phyloP scores from a whole-genome alignment of 2,113 vertebrate species.

The Cynoglossus semilaevis region DNA sequence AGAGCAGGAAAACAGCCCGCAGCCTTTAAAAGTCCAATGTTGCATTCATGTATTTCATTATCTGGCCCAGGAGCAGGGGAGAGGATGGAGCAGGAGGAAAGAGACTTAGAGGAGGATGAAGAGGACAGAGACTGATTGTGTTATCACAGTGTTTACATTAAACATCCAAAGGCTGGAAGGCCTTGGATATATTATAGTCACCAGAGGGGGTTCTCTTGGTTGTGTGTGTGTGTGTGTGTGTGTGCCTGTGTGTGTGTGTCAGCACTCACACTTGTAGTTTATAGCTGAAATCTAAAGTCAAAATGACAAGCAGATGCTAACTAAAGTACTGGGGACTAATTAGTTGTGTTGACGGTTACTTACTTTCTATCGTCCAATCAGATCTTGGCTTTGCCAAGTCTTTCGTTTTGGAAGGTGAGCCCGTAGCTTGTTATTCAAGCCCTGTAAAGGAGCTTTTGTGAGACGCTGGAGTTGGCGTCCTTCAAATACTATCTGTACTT shows the following conservation, averaged over 20 bases:
- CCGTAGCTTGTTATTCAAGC: too few species aligned
- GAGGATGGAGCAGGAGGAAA: constrained; percentile 20
- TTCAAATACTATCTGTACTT: too few species aligned
- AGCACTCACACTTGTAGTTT: too few species aligned
- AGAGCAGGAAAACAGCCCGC: constrained; percentile 41
- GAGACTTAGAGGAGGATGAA: constrained; percentile 35
- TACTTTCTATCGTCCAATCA: too few species aligned
- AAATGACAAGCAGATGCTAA: too few species aligned
- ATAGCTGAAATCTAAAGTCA: too few species aligned
- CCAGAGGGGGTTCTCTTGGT: background rate
- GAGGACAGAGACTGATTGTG: constrained; percentile 47
- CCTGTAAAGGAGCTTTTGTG: too few species aligned
- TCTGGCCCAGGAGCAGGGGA: constrained; percentile 32
- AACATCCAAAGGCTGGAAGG: constrained; percentile 34
- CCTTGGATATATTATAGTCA: constrained; percentile 37
- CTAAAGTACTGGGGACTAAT: too few species aligned
- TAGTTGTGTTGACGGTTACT: too few species aligned
- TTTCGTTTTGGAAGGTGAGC: too few species aligned
- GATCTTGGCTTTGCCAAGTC: too few species aligned
- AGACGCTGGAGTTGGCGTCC: too few species aligned
- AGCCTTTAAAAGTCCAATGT: constrained; percentile 50
- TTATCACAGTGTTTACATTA: constrained; percentile 62
- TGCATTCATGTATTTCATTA: constrained; percentile 72
- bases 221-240: constrained; percentile 11
- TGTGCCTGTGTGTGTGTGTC: constrained; percentile 6